These are phyloP conservation scores for Blennius ocellaris DNA, from an alignment of 2,113 vertebrate species.

Conservation along the genomic window DNA sequence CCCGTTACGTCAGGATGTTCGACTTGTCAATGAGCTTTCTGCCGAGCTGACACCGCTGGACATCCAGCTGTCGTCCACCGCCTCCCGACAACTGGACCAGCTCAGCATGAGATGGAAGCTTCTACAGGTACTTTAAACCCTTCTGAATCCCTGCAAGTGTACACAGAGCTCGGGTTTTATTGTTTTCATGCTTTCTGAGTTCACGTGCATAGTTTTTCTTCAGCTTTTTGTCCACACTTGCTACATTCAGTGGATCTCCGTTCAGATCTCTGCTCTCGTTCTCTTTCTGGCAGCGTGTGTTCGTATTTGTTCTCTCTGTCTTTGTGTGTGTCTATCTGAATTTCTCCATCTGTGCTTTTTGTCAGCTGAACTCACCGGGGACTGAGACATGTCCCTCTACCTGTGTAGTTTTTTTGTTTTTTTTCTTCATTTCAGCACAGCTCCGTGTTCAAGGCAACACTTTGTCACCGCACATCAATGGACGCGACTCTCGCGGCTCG, in stretches of 20 bases:
- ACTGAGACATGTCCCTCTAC: conserved; percentile 42
- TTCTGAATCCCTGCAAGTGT: neutral
- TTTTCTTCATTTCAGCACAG: conserved; percentile 36
- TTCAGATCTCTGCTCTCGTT: neutral
- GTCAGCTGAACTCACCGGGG: conserved; percentile 35
- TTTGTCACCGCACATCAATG: conserved; percentile 60
- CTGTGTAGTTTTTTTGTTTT: conserved; percentile 45
- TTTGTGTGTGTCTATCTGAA: neutral
- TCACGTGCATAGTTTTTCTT: neutral
- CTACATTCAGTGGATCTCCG: neutral
- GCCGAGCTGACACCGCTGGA: conserved; percentile 92
- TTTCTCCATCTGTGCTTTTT: conserved; percentile 12
- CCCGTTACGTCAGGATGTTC: conserved; percentile 91
- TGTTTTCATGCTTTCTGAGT: neutral
- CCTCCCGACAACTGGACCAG: conserved; percentile 93
- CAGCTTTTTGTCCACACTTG: conserved; percentile 29
- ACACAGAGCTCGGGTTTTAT: neutral
- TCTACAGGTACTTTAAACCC: conserved; percentile 85
- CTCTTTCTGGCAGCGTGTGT: conserved; percentile 4
- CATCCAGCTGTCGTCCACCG: conserved; percentile 92
- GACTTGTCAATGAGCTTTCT: conserved; percentile 91
- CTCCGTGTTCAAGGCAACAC: conserved; percentile 27
- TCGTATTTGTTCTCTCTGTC: conserved; percentile 14
- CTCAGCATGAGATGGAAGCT: conserved; percentile 96
- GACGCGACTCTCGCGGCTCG: conserved; percentile 31